phyloP scores from a whole-genome alignment of 2,797 vertebrate genomes.

The Gymnoscopelus braueri region DNA sequence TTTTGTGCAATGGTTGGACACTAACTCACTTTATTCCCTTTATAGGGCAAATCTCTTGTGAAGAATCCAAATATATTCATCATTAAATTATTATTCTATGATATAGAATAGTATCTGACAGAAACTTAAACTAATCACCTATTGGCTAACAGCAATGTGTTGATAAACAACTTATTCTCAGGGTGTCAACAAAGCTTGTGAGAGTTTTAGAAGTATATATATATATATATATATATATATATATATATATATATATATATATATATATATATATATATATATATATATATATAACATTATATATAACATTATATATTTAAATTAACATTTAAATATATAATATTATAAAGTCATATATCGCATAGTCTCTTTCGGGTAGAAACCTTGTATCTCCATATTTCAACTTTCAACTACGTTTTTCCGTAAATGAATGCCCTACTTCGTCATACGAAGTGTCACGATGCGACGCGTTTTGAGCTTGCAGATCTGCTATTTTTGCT shows the following conservation, averaged over 20 bases:
- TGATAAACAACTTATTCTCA: slow-evolving; percentile 60
- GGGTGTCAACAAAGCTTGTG: slow-evolving; percentile 58
- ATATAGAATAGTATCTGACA: slow-evolving; percentile 5
- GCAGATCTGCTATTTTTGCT: too few species aligned
- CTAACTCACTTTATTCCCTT: slow-evolving; percentile 18
- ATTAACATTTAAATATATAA: neutral
- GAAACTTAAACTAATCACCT: slow-evolving; percentile 3
- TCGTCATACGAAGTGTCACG: too few species aligned
- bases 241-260: slow-evolving; percentile 36
- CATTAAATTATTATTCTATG: slow-evolving; percentile 6
- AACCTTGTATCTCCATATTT: too few species aligned
- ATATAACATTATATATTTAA: too few species aligned
- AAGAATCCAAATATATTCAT: slow-evolving; percentile 15
- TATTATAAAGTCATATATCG: too few species aligned
- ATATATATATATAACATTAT: slow-evolving; percentile 19
- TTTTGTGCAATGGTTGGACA: slow-evolving; percentile 25
- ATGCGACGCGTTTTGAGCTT: too few species aligned
- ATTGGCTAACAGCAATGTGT: slow-evolving; percentile 36
- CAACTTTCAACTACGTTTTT: too few species aligned
- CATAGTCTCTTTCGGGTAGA: too few species aligned
- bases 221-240: slow-evolving; percentile 32
- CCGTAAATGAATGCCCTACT: too few species aligned
- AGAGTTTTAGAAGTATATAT: slow-evolving; percentile 29
- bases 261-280: slow-evolving; percentile 32
- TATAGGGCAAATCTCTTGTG: slow-evolving; percentile 13